These are phyloP conservation scores for Aphis gossypii DNA, from an alignment of 1,140 invertebrate species.

Conservation along the genomic window DNA sequence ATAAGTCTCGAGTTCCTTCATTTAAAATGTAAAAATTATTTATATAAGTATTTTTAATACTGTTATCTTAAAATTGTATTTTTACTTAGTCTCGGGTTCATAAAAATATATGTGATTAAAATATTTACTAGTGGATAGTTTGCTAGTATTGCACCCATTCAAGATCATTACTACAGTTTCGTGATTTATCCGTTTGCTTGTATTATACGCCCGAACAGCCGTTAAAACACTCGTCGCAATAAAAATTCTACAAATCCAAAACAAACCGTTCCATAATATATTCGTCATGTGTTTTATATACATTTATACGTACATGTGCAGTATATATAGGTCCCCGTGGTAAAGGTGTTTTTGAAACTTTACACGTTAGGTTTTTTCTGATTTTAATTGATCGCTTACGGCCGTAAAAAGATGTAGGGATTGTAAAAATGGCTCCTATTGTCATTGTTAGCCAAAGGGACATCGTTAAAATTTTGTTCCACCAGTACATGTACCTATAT, in stretches of 20 bases:
- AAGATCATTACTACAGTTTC: background rate
- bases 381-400: slow-evolving; percentile 4
- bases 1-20: too few relatives aligned
- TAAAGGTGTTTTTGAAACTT: background rate
- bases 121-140: too few relatives aligned
- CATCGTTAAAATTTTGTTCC: slow-evolving; percentile 4
- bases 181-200: background rate
- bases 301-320: too few relatives aligned
- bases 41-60: too few relatives aligned
- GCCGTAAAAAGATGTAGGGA: background rate
- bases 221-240: background rate
- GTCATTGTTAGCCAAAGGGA: slow-evolving; percentile 15
- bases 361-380: background rate
- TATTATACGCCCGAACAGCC: background rate
- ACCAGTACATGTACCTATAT: background rate
- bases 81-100: background rate
- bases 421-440: background rate
- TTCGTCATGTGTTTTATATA: background rate
- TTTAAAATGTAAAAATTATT: background rate
- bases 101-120: background rate
- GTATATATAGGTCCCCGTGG: background rate
- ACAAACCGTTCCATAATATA: background rate
- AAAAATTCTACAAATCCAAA: background rate
- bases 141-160: background rate
- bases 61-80: too few relatives aligned